phyloP scores from a whole-genome alignment of 1,140 invertebrate genomes.

The Sarcophaga peregrina region DNA sequence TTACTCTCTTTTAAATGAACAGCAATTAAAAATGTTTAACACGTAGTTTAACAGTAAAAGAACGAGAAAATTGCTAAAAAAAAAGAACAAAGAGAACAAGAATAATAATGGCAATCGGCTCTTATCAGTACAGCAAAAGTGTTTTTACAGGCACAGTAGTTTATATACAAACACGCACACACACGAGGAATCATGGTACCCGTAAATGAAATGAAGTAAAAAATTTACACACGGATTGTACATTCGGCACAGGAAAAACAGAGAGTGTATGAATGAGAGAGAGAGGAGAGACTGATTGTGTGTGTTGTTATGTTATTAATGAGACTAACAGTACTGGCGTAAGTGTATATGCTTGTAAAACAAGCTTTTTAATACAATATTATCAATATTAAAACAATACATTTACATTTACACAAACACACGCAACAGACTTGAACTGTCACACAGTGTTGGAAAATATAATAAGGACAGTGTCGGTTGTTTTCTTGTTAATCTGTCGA shows the following conservation, averaged over 20 bases:
- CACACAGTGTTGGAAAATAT: too few relatives aligned
- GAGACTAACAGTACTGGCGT: not conserved
- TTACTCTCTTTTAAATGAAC: not conserved
- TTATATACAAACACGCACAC: too few relatives aligned
- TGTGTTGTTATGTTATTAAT: too few relatives aligned
- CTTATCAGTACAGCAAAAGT: slow-evolving; percentile 9
- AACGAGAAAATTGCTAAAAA: not conserved
- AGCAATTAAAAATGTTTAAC: slow-evolving; percentile 11
- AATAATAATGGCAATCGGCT: not conserved
- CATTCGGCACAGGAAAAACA: too few relatives aligned
- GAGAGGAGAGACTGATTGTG: too few relatives aligned
- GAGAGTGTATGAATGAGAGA: too few relatives aligned
- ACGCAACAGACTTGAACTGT: not conserved
- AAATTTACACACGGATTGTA: too few relatives aligned
- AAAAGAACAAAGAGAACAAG: not conserved
- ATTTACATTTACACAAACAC: not conserved
- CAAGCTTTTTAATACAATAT: not conserved
- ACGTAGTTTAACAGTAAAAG: slow-evolving; percentile 4
- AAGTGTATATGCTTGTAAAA: not conserved
- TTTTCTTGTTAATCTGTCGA: too few relatives aligned
- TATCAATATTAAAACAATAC: slow-evolving; percentile 6
- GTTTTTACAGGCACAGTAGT: not conserved
- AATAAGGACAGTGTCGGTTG: too few relatives aligned
- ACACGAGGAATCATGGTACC: too few relatives aligned
- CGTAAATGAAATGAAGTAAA: too few relatives aligned